Evolutionary conservation across 2,113 vertebrate genomes (phyloP), one percentile per base, ranked within the genome.

Genomic region (Pterocles gutturalis): DNA sequence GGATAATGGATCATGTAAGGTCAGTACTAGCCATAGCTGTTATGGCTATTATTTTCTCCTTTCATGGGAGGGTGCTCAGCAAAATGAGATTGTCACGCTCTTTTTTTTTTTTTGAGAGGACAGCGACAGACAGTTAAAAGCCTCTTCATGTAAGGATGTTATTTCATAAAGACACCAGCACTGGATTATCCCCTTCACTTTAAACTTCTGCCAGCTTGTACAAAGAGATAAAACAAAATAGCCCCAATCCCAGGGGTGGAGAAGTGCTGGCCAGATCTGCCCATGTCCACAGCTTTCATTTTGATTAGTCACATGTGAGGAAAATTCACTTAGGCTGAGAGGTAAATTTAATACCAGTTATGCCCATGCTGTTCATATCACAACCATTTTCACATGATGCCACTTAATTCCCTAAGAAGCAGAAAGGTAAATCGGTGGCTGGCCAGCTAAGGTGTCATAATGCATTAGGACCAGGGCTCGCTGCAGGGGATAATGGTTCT

Each of bases 361-460:
- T 99, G 98, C 98, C 99, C 99, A 99, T 99, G 99, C 99, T 99
- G 99, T 99, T 99, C 99, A 98, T 98, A 99, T 99, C 99, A 99
- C 99, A 99, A 99, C 98, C 98, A 98, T 99, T 99, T 99, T 99
- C 99, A 98, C 97, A 98, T 99, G 99, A 99, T 99, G 98, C 98
- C 98, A 99, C 99, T 99, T 99, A 99, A 99, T 99, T 99, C 98
- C 98, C 98, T 97, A 98, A 98, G 98, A 99, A 99, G 98, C 98
- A 99, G 98, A 98, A 98, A 99, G 98, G 98, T 99, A 99, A 98
- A 98, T 98, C 98, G 98, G 98, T 98, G 98, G 98, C 98, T 97
- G 98, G 98, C 98, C 98, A 94, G 98, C 97, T 97, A 98, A 98
- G 98, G 99, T 99, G 98, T 98, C 97, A 98, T 98, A 99, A 98